Conservation (phyloP, 2,888 invertebrate genomes). For the Agriopis leucophaearia region DNA sequence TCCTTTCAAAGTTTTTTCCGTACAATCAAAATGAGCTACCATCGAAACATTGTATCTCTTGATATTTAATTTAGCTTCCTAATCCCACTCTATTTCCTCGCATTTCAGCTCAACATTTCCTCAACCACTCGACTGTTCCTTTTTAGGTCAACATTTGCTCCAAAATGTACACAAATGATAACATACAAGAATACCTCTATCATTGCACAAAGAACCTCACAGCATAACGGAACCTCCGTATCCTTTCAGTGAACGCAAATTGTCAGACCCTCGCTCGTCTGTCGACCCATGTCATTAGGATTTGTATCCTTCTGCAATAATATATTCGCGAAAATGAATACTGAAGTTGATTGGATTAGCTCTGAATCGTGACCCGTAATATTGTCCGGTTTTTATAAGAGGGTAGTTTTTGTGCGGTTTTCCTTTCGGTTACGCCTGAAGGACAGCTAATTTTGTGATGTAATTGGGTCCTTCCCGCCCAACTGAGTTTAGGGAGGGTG, state of each 20-base stretch:
- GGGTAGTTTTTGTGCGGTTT: slow-evolving; percentile 16
- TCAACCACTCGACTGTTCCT: slow-evolving; percentile 2
- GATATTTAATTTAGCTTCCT: background rate
- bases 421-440: slow-evolving; percentile 3
- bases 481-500: background rate
- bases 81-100: background rate
- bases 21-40: background rate
- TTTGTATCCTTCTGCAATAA: slow-evolving; percentile 39
- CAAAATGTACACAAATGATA: slow-evolving; percentile 16
- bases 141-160: slow-evolving; percentile 12
- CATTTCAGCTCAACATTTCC: background rate
- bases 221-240: slow-evolving; percentile 26
- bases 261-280: slow-evolving; percentile 41
- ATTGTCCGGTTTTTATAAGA: slow-evolving; percentile 11
- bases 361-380: slow-evolving; percentile 10
- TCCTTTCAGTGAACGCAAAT: slow-evolving; percentile 40
- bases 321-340: slow-evolving; percentile 40
- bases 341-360: slow-evolving; percentile 36
- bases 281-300: slow-evolving; percentile 49
- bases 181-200: slow-evolving; percentile 27
- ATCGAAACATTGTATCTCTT: background rate
- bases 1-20: background rate
- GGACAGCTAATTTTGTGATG: slow-evolving; percentile 14
- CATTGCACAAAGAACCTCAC: slow-evolving; percentile 24
- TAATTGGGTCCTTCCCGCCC: slow-evolving; percentile 11